phyloP scores from a whole-genome alignment of 2,113 vertebrate species.

The Helogale parvula region DNA sequence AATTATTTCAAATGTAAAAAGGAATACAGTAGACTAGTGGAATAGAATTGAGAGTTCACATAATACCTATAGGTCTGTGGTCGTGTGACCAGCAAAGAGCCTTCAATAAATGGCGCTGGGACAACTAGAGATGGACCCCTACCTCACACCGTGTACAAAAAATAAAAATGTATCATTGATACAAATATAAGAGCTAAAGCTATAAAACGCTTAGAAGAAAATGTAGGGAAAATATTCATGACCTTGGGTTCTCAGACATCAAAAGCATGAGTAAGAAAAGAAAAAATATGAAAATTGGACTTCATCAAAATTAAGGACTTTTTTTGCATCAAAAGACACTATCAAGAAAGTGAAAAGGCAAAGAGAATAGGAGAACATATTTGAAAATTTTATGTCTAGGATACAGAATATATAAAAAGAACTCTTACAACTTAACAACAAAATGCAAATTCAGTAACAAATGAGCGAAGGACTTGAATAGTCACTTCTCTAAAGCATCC shows the following conservation, averaged over 20 bases:
- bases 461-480: not conserved
- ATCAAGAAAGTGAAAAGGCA: not conserved
- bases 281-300: not conserved
- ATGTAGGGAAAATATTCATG: not conserved
- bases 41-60: slow-evolving; percentile 10
- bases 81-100: not conserved
- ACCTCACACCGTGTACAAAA: not conserved
- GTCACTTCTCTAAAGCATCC: not conserved
- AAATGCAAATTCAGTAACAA: not conserved
- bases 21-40: not conserved
- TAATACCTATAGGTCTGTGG: not conserved
- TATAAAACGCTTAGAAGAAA: not conserved
- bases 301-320: not conserved
- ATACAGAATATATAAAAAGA: not conserved
- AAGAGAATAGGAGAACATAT: not conserved
- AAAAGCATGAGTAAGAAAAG: not conserved
- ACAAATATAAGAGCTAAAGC: not conserved
- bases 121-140: not conserved
- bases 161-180: not conserved
- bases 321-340: not conserved
- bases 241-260: not conserved
- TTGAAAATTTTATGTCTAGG: not conserved
- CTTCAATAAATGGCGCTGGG: not conserved
- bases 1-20: not conserved
- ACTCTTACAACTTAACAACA: not conserved